Evolutionary conservation across 1,140 invertebrate genomes (phyloP).

Genomic region (Atta texana): DNA sequence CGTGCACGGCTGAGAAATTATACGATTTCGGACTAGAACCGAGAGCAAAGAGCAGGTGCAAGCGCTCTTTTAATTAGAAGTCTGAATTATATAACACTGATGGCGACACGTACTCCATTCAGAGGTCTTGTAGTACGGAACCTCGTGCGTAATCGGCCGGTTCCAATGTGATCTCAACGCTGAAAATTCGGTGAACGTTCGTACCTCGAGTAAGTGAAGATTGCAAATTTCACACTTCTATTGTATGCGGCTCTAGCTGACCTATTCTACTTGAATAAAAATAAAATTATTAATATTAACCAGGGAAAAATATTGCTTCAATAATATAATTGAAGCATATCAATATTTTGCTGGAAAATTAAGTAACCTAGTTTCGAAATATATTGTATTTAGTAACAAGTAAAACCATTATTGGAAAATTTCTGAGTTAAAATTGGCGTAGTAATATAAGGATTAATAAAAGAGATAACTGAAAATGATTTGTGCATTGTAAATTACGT

Average conservation of each 20-base stretch:
- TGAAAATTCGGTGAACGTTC: conserved; percentile 15
- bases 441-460: conserved; percentile 1
- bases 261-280: conserved; percentile 2
- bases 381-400: not conserved
- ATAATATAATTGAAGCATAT: not conserved
- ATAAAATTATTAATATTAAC: conserved; percentile 18
- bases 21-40: conserved; percentile 16
- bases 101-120: conserved; percentile 37
- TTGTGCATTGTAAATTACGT: not conserved
- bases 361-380: not conserved
- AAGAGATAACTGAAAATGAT: conserved; percentile 2
- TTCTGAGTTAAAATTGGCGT: not conserved
- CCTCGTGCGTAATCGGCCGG: conserved; percentile 3
- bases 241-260: not conserved
- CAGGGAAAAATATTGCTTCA: not conserved
- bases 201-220: not conserved
- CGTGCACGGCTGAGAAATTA: conserved; percentile 35
- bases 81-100: conserved; percentile 44
- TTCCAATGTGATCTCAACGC: not conserved
- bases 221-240: conserved; percentile 18
- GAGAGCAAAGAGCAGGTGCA: conserved; percentile 6
- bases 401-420: not conserved
- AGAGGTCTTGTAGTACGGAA: not conserved
- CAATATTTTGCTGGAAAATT: not conserved
- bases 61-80: conserved; percentile 60